Evolutionary conservation across 2,113 vertebrate species (phyloP), one percentile per base, ranked within the genome.

Genomic region (Hucho hucho): DNA sequence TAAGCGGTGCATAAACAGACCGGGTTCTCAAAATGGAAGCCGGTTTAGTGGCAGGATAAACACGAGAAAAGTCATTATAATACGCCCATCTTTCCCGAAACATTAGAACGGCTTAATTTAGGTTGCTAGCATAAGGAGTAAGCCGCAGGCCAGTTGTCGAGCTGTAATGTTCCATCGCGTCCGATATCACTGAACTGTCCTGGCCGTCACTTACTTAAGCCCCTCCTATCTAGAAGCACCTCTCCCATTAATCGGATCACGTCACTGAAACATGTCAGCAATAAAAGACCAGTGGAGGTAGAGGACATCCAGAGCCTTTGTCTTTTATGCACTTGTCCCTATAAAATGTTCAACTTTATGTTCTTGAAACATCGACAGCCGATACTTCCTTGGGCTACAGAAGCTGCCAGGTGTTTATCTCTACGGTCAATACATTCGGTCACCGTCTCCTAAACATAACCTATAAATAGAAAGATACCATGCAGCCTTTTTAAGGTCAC

Each of bases 401-500:
- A 14, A 13, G 22, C 12, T 12, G 24, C 3, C 64, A 11, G n/a
- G 70, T 70, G 73, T 29, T 70, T 74, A 81, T 66, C 24, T 9
- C 59, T 68, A 26, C 47, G 65, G 85, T 82, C 75, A 65, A 74
- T 80, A 20, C 16, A 73, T 78, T 81, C 78, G 43, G 20, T 24
- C 63, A 46, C 67, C 1, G 73, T 76, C 25, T 29, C 68, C 64
- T 75, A 78, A 78, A 77, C n/a, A 3, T 20, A 43, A 69, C 64
- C 87, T 92, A 93, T 89, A 93, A 93, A 93, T 93, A 93, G 90
- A 76, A 59, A 71, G 61, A 43, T 76, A 80, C 70, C 64, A 29
- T 49, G 76, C 56, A 28, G 89, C 66, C 92, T 92, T 92, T 93
- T 92, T 90, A 93, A 87, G 91, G 92, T 75, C 87, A 88, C 73